Evolutionary conservation across 2,113 vertebrate species (phyloP), one percentile per base, ranked within the genome.

Genomic region (Mixornis gularis): DNA sequence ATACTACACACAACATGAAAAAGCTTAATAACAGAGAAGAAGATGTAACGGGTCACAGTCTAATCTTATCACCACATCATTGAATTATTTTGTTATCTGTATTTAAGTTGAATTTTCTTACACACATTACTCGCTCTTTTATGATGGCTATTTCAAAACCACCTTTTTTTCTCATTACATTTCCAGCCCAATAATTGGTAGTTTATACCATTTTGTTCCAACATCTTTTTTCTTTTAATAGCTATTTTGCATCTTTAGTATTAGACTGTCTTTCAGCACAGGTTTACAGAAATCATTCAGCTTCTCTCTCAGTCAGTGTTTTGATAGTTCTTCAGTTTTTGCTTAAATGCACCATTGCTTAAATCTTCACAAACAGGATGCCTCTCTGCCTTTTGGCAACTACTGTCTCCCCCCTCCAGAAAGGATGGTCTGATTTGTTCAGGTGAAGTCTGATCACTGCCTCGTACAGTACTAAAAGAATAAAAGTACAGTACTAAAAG

Each of bases 41-140:
- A 56, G 32, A 32, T 10, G 4, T 34, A 51, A 36, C 11, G 17
- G 8, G 10, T 44, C 43, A 41, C 27, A 71, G 5, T 76, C 14
- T 17, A 53, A 38, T 13, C 6, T 48, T 58, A 55, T n/a, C 18
- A 56, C 7, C 56, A 41, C 17, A 30, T 36, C 11, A 26, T 8
- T 51, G 17, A 74, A 51, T 55, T 40, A 0, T 30, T 93, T 73
- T 34, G 9, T 46, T 56, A 43, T 19, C 7, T 69, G 6, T 59
- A 56, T 80, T 73, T 34, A 60, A 38, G 41, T 6, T 52, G 9
- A 65, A 59, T 60, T 78, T 90, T 72, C 51, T 78, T 65, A 16
- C 13, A 15, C 34, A 30, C 2, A 20, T 56, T 60, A n/a, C 6
- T 81, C 0, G 0, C 12, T 73, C 44, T 17, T 65, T 10, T 65